Evolutionary conservation across 2,888 invertebrate species (phyloP).

Genomic region (Sympetrum striolatum): DNA sequence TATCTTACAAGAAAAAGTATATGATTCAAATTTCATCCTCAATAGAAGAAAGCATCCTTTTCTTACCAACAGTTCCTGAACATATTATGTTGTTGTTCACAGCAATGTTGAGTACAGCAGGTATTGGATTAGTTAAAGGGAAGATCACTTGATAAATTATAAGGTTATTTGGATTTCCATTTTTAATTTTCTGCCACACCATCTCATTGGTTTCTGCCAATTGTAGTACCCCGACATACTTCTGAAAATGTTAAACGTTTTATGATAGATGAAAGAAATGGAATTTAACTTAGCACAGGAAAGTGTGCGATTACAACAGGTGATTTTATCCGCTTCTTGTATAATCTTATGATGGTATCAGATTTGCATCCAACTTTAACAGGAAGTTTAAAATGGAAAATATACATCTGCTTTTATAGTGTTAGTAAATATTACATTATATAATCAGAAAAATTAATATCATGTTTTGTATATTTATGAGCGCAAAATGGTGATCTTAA

Average conservation of each 20-base stretch:
- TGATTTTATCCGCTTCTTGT: no score
- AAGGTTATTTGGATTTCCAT: neutral
- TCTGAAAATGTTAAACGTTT: neutral
- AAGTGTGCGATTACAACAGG: no score
- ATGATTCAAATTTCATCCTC: no score
- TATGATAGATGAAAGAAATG: neutral
- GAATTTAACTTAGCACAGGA: no score
- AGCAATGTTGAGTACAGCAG: neutral
- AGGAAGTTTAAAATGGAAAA: no score
- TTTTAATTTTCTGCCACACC: neutral
- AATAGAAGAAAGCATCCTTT: neutral
- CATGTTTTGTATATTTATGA: no score
- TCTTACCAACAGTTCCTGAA: slow-evolving; percentile 4
- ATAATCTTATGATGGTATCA: no score
- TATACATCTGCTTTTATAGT: no score
- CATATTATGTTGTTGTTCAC: neutral
- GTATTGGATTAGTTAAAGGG: neutral
- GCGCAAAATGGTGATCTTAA: no score
- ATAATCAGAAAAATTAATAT: neutral
- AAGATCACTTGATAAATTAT: neutral
- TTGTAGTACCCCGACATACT: slow-evolving; percentile 13
- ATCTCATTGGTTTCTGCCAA: neutral
- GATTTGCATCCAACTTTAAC: no score
- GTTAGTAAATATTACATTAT: neutral
- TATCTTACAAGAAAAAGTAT: no score